Evolutionary conservation across 2,797 vertebrate genomes (phyloP).

Genomic region (Acanthiza pusilla): DNA sequence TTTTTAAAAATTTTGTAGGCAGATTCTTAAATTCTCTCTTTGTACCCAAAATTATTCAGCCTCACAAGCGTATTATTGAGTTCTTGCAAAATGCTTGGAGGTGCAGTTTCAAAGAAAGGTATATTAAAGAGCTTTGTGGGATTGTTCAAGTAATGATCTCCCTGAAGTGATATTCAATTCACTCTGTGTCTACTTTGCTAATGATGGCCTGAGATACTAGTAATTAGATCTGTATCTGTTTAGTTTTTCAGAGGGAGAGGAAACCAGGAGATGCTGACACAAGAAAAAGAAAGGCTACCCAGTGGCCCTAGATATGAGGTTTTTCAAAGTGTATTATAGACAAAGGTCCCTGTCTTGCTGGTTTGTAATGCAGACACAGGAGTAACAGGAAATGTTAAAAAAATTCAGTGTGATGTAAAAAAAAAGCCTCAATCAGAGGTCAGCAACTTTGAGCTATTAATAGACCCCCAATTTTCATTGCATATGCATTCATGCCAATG

Average conservation of each 20-base stretch:
- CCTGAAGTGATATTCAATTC: conserved; percentile 24
- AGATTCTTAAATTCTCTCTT: not conserved
- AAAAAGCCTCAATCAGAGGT: not conserved
- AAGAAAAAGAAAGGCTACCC: not conserved
- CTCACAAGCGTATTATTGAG: not conserved
- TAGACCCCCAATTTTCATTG: not conserved
- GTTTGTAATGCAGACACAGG: not conserved
- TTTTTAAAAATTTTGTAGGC: not conserved
- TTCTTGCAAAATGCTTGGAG: not conserved
- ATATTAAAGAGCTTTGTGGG: not conserved
- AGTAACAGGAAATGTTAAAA: not conserved
- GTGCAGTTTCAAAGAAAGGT: not conserved
- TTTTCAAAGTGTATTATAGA: not conserved
- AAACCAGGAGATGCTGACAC: not conserved
- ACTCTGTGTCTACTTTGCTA: not conserved
- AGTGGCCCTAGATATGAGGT: not conserved
- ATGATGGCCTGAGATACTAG: not conserved
- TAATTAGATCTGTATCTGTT: conserved; percentile 9
- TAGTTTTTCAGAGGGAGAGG: not conserved
- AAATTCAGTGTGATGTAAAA: not conserved
- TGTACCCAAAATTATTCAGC: not conserved
- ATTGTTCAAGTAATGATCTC: not conserved
- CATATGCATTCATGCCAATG: not conserved
- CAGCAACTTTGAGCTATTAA: not conserved
- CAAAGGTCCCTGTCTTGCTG: not conserved